Percentiles rank a stretch among this genome's conserved stretches.
Evolutionary conservation across 2,888 invertebrate species (phyloP).

Genomic region (Tridacna gigas): DNA sequence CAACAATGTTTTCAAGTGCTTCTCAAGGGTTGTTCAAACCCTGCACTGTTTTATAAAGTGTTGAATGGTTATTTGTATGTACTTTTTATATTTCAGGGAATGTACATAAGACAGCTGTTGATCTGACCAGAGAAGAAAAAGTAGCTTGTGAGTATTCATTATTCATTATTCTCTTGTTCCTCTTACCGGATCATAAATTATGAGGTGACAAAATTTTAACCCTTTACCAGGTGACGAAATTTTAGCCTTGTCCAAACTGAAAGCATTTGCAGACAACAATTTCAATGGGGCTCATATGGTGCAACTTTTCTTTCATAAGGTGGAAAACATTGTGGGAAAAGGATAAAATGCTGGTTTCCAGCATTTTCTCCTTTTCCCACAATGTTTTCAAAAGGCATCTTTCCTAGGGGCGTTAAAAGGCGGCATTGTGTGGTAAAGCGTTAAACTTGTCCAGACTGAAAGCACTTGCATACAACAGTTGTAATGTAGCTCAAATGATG

Average conservation of each 20-base stretch:
- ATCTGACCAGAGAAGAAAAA: conserved; percentile 16
- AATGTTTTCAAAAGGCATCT: background rate
- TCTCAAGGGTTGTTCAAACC: too few relatives aligned
- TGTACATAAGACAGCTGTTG: background rate
- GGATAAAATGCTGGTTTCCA: background rate
- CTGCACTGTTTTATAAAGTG: too few relatives aligned
- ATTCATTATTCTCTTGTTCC: too few relatives aligned
- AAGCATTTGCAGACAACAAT: too few relatives aligned
- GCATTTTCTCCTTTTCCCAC: background rate
- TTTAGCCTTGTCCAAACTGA: background rate
- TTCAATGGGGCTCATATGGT: too few relatives aligned
- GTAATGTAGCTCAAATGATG: too few relatives aligned
- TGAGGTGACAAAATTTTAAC: background rate
- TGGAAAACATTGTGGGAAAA: background rate
- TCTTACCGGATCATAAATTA: too few relatives aligned
- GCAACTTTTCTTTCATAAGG: too few relatives aligned
- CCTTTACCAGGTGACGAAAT: background rate
- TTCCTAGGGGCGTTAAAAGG: background rate
- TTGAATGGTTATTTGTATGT: too few relatives aligned
- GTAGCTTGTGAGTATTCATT: background rate
- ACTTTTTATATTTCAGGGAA: background rate
- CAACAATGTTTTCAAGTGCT: too few relatives aligned
- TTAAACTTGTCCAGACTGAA: too few relatives aligned
- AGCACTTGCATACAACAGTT: too few relatives aligned
- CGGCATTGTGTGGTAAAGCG: background rate